Evolutionary conservation across 2,113 vertebrate species (phyloP).

Genomic region (Himantopus leucocephalus): DNA sequence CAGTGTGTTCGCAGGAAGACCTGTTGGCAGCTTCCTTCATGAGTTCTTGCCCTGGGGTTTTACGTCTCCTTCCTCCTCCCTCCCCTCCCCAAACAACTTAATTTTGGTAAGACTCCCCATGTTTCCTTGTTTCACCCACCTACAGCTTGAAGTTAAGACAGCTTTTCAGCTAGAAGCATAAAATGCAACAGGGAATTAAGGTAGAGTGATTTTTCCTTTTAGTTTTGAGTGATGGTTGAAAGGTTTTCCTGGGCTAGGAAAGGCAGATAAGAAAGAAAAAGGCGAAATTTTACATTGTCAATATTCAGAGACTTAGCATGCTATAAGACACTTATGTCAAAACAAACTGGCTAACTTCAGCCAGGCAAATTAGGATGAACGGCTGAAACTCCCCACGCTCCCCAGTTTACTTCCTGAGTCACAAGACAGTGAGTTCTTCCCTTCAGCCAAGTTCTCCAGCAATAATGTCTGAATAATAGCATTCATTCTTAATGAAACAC

Average conservation of each 20-base stretch:
- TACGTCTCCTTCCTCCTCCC: background rate
- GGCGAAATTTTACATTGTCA: background rate
- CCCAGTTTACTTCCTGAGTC: background rate
- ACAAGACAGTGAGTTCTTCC: background rate
- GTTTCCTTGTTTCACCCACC: background rate
- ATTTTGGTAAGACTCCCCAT: background rate
- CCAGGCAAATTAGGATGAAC: background rate
- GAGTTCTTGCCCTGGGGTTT: background rate
- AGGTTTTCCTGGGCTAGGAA: background rate
- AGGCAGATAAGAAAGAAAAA: background rate
- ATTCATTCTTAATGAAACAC: constrained; percentile 5
- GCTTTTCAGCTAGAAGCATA: background rate
- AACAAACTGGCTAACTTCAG: background rate
- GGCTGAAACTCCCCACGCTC: background rate
- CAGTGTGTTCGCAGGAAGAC: background rate
- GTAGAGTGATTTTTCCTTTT: background rate
- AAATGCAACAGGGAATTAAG: background rate
- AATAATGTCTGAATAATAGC: background rate
- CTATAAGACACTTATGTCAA: background rate
- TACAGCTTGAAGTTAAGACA: background rate
- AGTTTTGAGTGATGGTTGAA: background rate
- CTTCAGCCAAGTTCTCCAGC: background rate
- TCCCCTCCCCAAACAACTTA: background rate
- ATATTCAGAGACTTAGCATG: background rate
- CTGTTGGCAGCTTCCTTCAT: background rate